phyloP scores from a whole-genome alignment of 2,797 vertebrate genomes.

The Silurus lanzhouensis region DNA sequence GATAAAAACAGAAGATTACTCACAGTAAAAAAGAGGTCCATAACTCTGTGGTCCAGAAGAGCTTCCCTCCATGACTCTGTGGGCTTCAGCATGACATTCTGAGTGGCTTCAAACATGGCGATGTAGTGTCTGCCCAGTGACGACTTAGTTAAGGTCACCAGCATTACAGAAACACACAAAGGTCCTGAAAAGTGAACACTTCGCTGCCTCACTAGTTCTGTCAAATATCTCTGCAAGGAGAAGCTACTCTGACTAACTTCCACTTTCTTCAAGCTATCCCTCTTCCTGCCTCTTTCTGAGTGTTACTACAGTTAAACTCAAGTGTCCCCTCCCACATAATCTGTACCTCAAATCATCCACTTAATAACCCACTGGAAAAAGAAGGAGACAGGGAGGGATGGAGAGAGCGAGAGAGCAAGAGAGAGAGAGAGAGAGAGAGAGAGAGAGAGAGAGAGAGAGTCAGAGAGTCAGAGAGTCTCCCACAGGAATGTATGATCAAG shows the following conservation, averaged over 20 bases:
- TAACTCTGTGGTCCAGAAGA: slow-evolving; percentile 94
- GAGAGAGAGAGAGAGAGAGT: slow-evolving; percentile 49
- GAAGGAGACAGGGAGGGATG: slow-evolving; percentile 5
- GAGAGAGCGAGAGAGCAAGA: slow-evolving; percentile 11
- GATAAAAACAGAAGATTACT: slow-evolving; percentile 67
- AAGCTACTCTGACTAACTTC: slow-evolving; percentile 52
- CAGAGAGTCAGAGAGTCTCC: slow-evolving; percentile 65
- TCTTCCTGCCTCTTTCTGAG: slow-evolving; percentile 20
- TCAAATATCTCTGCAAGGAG: slow-evolving; percentile 49
- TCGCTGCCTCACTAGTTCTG: slow-evolving; percentile 16
- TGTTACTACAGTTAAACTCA: slow-evolving; percentile 42
- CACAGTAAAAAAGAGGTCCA: slow-evolving; percentile 99
- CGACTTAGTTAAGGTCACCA: slow-evolving; percentile 91
- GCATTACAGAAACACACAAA: slow-evolving; percentile 62
- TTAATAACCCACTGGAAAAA: slow-evolving; percentile 50
- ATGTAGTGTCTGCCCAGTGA: slow-evolving; percentile 99
- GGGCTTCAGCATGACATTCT: slow-evolving; percentile 98
- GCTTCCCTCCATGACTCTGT: slow-evolving; percentile 97
- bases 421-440: neutral
- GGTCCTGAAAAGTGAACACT: neutral
- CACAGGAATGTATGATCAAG: slow-evolving; percentile 87
- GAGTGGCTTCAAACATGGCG: slow-evolving; percentile 98
- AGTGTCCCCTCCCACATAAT: slow-evolving; percentile 48
- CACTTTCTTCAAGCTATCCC: slow-evolving; percentile 56
- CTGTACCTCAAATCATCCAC: slow-evolving; percentile 53